Percentiles rank a stretch among this genome's conserved stretches.
Conservation (phyloP, 2,797 vertebrate genomes). For the Chaetodon trifasciatus region DNA sequence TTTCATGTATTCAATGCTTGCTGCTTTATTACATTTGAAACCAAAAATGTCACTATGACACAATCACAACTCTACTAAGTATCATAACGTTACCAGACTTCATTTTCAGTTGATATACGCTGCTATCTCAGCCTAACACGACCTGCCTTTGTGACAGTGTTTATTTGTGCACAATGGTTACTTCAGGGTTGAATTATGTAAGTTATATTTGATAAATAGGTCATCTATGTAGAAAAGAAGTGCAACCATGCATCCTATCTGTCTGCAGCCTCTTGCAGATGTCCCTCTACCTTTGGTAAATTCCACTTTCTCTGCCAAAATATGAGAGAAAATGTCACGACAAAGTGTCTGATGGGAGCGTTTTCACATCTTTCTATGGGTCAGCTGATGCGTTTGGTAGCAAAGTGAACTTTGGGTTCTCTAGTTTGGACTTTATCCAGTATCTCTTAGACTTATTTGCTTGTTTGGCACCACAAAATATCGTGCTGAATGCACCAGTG, state of each 20-base stretch:
- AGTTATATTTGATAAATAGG: neutral
- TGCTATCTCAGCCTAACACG: neutral
- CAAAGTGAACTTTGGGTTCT: neutral
- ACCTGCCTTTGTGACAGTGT: neutral
- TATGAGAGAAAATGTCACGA: neutral
- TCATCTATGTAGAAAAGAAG: neutral
- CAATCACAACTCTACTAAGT: neutral
- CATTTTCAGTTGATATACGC: neutral
- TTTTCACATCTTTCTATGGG: slow-evolving; percentile 23
- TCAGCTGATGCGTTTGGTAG: slow-evolving; percentile 8
- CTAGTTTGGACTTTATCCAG: neutral
- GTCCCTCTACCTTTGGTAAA: neutral
- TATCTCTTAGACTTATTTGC: neutral
- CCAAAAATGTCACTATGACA: neutral
- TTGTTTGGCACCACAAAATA: neutral
- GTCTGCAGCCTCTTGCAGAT: neutral
- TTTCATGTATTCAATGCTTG: neutral
- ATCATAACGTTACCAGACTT: neutral
- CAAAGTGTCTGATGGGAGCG: neutral
- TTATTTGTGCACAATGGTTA: neutral
- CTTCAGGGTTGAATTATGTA: neutral
- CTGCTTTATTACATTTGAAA: neutral
- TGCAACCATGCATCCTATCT: neutral
- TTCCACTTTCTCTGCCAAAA: slow-evolving; percentile 9
- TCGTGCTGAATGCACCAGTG: neutral